phyloP scores from a whole-genome alignment of 2,113 vertebrate genomes.

The Trematocara unimaculatum region DNA sequence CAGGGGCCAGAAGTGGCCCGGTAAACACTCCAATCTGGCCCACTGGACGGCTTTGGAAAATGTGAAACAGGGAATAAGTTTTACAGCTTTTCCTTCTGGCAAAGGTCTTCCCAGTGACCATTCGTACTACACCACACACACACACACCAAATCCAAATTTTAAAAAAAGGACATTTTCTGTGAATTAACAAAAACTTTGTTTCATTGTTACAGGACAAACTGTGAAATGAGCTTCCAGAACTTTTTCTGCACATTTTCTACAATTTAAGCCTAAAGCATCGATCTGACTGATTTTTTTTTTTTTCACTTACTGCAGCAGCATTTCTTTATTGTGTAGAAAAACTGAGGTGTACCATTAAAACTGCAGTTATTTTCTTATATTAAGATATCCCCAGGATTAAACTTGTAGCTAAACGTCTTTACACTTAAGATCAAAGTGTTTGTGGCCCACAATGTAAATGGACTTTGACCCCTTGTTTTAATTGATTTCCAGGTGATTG shows the following conservation, averaged over 20 bases:
- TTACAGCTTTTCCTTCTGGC: not conserved
- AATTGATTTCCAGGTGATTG: slow-evolving; percentile 68
- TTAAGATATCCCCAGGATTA: not conserved
- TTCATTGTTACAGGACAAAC: not conserved
- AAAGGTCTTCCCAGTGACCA: not conserved
- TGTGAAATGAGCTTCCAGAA: not conserved
- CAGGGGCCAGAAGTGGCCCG: not conserved
- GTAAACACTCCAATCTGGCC: not conserved
- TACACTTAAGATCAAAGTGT: not conserved
- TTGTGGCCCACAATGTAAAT: not conserved
- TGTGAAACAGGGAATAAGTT: not conserved
- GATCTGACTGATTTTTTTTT: not conserved
- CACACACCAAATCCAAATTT: not conserved
- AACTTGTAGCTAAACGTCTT: not conserved
- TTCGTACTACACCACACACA: not conserved
- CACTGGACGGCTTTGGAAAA: not conserved
- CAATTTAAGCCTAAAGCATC: not conserved
- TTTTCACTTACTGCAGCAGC: not conserved
- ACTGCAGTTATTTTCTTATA: not conserved
- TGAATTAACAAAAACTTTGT: not conserved
- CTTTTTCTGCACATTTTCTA: not conserved
- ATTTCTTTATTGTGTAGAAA: not conserved
- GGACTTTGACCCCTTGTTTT: not conserved
- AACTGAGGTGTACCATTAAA: not conserved
- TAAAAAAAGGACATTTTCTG: not conserved